Evolutionary conservation across 2,888 invertebrate genomes (phyloP), one percentile per base, ranked within the genome.

Genomic region (Phaonia tiefii): DNA sequence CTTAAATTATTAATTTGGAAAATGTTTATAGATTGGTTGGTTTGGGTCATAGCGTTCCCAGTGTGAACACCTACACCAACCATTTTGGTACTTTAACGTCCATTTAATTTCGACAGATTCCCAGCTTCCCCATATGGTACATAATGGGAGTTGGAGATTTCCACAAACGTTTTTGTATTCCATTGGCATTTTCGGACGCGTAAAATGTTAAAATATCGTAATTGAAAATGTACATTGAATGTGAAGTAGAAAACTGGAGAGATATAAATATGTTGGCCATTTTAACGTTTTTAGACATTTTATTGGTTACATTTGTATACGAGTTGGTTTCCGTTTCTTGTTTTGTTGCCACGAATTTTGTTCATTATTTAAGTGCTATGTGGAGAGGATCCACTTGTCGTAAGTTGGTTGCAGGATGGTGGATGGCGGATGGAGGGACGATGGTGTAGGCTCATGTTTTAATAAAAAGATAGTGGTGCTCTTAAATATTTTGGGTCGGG

Each of bases 171-270:
- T 82, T 82, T 69, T 79, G 67, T 82, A 82, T 82, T 82, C 82
- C 60, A 74, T 20, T 10, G 67, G 79, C 82, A 82, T 76, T 10
- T 17, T n/a, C 60, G 42, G 15, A 76, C 79, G 74, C 80, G 75
- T 78, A 76, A 73, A 75, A 67, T 71, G 66, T 75, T 67, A 77
- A 82, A 83, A 70, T 77, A 77, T 72, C 49, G 75, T 75, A 75
- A 75, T 83, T 75, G 77, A 82, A 79, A 79, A 69, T 31, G 60
- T 75, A 17, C 60, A 65, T 54, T 69, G 39, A 56, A 56, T 26
- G 25, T 2, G n/a, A 13, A 56, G 42, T 39, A 39, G 60, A 1
- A 20, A 15, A 13, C 5, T 20, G 31, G n/a, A 39, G 37, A 49
- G 37, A 51, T 51, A 31, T 67, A 54, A 31, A 39, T 67, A 54